Evolutionary conservation across 92 coral and sea anemone genomes (phyloP), one percentile per base, ranked within the genome.

Genomic region (Porites evermanni): DNA sequence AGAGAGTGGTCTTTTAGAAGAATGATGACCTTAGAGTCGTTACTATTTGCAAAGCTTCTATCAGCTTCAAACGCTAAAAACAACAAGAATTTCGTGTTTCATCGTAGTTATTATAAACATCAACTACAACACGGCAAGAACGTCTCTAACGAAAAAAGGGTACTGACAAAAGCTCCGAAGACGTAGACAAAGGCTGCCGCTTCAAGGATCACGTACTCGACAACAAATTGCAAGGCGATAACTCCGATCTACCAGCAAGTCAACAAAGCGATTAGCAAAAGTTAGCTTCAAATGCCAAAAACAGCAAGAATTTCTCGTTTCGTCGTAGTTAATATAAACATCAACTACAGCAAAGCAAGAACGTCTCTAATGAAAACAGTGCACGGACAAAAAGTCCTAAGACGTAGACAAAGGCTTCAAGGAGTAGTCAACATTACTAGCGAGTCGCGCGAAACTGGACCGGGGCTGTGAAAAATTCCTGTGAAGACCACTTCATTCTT

Each of bases 1-100:
- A 84, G 75, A 73, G 88, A 84, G 20, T 84, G 88, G 88, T 81
- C 88, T 14, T 84, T 84, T 23, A 75, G 61, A 8, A 84, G 88
- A 64, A 74, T 64, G 63, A 75, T 81, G 24, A 56, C 81, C 6
- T 50, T 83, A 12, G 72, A 73, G 80, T 83, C 87, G 44, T 73
- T 83, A 2, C 87, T 83, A 13, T 83, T 52, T 20, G 79, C 87
- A 32, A 61, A 51, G 5, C 64, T 74, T 17, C 13, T 64, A 19
- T 29, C 67, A 19, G 26, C 71, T 65, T 64, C 81, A 64, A 7
- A 20, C 11, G 61, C 69, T 54, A 72, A 38, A 38, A 38, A 4
- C 47, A 38, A 38, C 47, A 38, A 44, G 84, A 67, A 54, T 12
- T 53, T 68, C 19, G 84, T 52, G 51, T 24, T 53, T 2, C 5